phyloP scores from a whole-genome alignment of 2,797 vertebrate species.

The Paramormyrops hopkinsi region DNA sequence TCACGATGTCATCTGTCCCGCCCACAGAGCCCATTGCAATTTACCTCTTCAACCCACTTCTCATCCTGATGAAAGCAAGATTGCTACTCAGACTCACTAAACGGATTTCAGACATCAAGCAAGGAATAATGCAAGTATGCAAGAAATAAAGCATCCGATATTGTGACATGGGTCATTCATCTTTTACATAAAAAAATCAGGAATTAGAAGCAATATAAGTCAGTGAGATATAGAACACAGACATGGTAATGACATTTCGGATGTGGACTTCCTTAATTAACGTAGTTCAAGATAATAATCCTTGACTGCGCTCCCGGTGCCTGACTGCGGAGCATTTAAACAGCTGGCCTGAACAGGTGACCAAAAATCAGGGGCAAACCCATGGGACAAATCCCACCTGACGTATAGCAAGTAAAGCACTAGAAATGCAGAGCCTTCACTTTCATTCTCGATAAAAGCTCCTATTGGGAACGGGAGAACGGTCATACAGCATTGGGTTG shows the following conservation, averaged over 20 bases:
- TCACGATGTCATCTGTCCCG: not conserved
- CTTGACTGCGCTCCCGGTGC: not conserved
- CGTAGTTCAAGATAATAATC: not conserved
- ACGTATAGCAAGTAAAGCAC: not conserved
- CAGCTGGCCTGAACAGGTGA: not conserved
- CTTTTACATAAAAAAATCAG: not conserved
- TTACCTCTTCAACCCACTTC: not conserved
- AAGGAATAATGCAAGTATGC: not conserved
- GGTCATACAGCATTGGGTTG: not conserved
- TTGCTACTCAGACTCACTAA: not conserved
- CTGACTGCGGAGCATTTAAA: not conserved
- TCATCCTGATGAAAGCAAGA: constrained; percentile 8
- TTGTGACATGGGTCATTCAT: not conserved
- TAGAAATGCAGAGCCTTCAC: not conserved
- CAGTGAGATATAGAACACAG: not conserved
- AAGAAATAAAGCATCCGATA: not conserved
- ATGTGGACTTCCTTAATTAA: not conserved
- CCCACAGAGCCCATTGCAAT: constrained; percentile 8
- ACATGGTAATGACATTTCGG: not conserved
- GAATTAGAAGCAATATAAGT: not conserved
- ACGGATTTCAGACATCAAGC: not conserved
- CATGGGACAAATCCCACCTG: not conserved
- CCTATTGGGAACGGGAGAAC: not conserved
- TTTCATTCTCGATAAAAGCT: not conserved
- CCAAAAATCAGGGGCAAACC: not conserved